Evolutionary conservation across 2,888 invertebrate species (phyloP).

Genomic region (Clanis bilineata): DNA sequence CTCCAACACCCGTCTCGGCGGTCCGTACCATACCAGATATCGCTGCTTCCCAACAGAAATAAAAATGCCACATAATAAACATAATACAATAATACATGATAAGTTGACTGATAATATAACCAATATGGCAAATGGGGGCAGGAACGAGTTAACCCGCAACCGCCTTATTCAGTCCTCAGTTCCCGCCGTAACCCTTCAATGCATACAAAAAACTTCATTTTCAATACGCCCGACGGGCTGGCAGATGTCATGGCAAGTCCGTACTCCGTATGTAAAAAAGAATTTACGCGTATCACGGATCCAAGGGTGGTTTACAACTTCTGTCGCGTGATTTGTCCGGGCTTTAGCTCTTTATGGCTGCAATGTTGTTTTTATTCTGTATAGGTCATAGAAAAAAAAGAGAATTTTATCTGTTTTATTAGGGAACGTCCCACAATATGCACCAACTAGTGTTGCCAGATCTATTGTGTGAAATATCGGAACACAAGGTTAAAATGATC

Average conservation of each 20-base stretch:
- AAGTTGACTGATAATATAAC: neutral
- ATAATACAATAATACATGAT: neutral
- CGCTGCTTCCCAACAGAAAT: neutral
- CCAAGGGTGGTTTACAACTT: neutral
- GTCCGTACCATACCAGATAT: too few species aligned
- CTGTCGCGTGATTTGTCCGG: neutral
- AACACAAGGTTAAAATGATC: too few species aligned
- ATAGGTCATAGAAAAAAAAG: too few species aligned
- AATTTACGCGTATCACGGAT: neutral
- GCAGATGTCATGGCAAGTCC: neutral
- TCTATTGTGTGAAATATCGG: too few species aligned
- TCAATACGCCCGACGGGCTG: neutral
- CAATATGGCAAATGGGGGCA: constrained; percentile 27
- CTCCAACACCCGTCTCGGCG: too few species aligned
- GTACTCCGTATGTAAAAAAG: neutral
- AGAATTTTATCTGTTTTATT: too few species aligned
- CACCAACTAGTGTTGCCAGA: too few species aligned
- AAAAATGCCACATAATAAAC: too few species aligned
- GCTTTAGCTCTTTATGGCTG: neutral
- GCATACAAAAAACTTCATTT: constrained; percentile 23
- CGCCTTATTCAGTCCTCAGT: constrained; percentile 36
- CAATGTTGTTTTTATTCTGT: too few species aligned
- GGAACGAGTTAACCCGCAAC: constrained; percentile 29
- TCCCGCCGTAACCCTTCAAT: constrained; percentile 51
- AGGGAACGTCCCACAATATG: too few species aligned